Base-by-base conservation (phyloP, 2,888 invertebrate species). In the Pollenia angustigena region DNA sequence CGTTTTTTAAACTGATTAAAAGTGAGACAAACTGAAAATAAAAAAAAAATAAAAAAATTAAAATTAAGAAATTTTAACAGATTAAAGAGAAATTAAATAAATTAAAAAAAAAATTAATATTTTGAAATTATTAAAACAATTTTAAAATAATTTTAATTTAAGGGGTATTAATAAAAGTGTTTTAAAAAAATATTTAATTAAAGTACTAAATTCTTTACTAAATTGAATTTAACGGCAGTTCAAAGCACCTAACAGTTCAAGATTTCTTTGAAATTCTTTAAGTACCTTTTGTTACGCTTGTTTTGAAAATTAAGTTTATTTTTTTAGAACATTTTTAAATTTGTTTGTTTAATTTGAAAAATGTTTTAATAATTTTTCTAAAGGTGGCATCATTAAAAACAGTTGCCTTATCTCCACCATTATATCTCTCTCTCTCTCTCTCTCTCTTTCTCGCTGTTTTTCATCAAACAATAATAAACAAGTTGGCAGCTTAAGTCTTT, bases 401-500 rank as follows among this genome's bases (percentile, higher is more conserved):
- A 54, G n/a, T 58, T 11, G 10, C 14, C 18, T 7, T 6, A 10
- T 48, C 58, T 60, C 10, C 1, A 0, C 32, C 4, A 32, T 32
- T n/a, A n/a, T n/a, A n/a, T n/a, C n/a, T 32, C 32, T 32, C 32
- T 32, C 32, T 4, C 6, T 23, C 23, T 23, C 23, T 23, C 3
- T 23, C 23, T 23, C 23, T 23, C 6, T 6, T 32, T 32, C 32
- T 6, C 32, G 0, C 32, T 32, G 32, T 32, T 32, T 6, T 6
- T 32, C 32, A 0, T n/a, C 0, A 10, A 50, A 18, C 16, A 58
- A 79, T 48, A 52, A 4, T 14, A 54, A 79, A 60, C 69, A 60
- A 69, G 79, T 79, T 60, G 52, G 60, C 48, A 10, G 56, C 66
- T 78, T 48, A 32, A 69, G 42, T 79, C 79, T 79, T 79, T 79